Percentiles rank a stretch among this genome's conserved stretches.
Conservation (phyloP, 1,140 invertebrate genomes). For the Bombus turneri region DNA sequence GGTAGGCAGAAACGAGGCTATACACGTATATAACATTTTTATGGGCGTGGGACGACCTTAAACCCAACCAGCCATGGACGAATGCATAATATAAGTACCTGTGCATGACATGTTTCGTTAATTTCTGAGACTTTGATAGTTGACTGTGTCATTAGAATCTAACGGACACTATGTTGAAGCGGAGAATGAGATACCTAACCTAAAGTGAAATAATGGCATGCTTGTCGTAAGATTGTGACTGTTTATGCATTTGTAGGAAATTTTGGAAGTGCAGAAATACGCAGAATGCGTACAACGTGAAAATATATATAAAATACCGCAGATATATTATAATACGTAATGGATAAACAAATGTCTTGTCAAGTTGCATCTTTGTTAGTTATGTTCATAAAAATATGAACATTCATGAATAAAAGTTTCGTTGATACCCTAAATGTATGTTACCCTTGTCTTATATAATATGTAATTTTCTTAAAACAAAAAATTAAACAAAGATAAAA, state of each 20-base stretch:
- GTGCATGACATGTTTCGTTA: constrained; percentile 26
- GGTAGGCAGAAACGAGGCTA: constrained; percentile 42
- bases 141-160: neutral
- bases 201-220: neutral
- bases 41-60: constrained; percentile 42
- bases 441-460: neutral
- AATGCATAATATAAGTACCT: constrained; percentile 4
- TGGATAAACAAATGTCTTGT: neutral
- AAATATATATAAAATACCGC: too few species aligned
- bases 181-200: neutral
- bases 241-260: neutral
- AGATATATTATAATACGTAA: neutral
- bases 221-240: too few species aligned
- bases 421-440: too few species aligned
- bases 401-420: neutral
- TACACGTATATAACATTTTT: constrained; percentile 36
- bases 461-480: neutral
- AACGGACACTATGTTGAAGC: neutral
- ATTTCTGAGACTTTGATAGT: neutral
- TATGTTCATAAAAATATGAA: neutral
- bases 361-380: too few species aligned
- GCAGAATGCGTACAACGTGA: too few species aligned
- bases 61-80: constrained; percentile 14
- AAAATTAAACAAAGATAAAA: neutral
- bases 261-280: neutral